Evolutionary conservation across 2,888 invertebrate genomes (phyloP), one percentile per base, ranked within the genome.

Genomic region (Perithous albicinctus): DNA sequence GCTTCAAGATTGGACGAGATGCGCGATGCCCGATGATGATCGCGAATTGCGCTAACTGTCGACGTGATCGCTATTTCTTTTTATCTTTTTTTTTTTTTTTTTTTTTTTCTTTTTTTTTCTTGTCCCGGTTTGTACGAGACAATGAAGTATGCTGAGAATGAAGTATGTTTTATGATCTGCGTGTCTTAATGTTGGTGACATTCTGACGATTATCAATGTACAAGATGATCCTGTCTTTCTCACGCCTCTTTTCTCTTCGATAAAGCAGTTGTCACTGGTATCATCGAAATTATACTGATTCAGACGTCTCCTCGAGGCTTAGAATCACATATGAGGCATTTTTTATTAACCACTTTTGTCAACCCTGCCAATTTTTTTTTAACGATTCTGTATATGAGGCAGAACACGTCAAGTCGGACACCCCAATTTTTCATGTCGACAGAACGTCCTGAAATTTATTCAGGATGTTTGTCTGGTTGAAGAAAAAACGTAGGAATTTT

Each of bases 21-120:
- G 56, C 64, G 63, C 66, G 77, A 77, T 59, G 43, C 66, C 72
- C 75, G 66, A 66, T 78, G 78, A 82, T 82, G 75, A 78, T 70
- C 82, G 82, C 70, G 75, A 78, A 78, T 78, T 78, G 74, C 74
- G 73, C 73, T 75, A 70, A 78, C 70, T 41, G 59, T 63, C 74
- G 56, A 70, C 48, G 59, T 70, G 63, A n/a, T 56, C 51, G 18
- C 20, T 72, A 48, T 69, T 69, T n/a, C 59, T 12, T 32, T 41
- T 29, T 72, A 2, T 61, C 38, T 64, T 56, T 38, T 41, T 70
- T 75, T 61, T 35, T 64, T 43, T 43, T 43, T 67, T 51, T 54
- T 38, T 7, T 48, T 66, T 12, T 51, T 56, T 43, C 20, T 61
- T 35, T 64, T 43, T 43, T 43, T 67, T 51, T 54, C 23, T 7